Conservation (phyloP, 2,113 vertebrate species). For the Serinus canaria region DNA sequence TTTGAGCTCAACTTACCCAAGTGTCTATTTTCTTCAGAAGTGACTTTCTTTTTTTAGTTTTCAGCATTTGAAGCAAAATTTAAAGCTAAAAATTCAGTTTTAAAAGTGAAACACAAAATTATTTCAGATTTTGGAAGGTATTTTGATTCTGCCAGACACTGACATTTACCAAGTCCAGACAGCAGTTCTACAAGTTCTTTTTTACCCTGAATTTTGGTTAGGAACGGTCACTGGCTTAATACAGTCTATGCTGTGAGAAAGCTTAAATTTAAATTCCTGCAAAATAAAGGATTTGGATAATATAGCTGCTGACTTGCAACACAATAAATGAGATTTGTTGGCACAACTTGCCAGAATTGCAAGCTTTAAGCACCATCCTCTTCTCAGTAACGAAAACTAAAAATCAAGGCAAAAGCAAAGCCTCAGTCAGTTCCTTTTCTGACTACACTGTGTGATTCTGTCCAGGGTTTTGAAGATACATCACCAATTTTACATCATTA, state of each 20-base stretch:
- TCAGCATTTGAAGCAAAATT: not conserved
- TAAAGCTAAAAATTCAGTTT: not conserved
- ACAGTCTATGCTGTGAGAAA: not conserved
- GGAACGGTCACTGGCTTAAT: not conserved
- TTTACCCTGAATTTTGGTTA: not conserved
- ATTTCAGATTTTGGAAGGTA: not conserved
- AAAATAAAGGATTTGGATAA: not conserved
- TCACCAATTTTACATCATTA: not conserved
- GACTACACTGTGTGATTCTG: not conserved
- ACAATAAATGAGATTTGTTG: not conserved
- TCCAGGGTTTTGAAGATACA: not conserved
- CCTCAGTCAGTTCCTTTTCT: not conserved
- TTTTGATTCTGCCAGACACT: not conserved
- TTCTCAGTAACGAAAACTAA: not conserved
- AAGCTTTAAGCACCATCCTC: not conserved
- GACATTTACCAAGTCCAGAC: not conserved
- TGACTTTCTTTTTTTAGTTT: not conserved
- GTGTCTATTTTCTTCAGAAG: not conserved
- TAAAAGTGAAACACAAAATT: not conserved
- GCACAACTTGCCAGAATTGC: not conserved
- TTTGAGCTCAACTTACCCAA: not conserved
- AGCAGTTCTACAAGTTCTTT: fast-evolving
- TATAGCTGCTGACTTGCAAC: not conserved
- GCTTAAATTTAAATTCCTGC: not conserved
- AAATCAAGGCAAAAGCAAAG: not conserved